Evolutionary conservation across 2,888 invertebrate species (phyloP).

Genomic region (Catocala fraxini): DNA sequence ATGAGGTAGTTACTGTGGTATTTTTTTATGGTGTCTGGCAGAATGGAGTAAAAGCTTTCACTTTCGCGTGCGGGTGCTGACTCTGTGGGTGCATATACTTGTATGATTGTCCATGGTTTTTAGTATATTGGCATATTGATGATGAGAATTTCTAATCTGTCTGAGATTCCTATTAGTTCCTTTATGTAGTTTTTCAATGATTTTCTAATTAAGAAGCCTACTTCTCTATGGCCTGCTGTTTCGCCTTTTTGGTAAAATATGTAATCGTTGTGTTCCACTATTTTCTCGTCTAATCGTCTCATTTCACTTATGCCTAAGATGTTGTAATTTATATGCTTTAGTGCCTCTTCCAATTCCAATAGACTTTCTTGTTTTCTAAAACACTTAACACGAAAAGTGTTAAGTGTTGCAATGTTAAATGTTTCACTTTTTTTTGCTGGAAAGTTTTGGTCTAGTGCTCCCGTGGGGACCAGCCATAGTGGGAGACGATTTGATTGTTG

Average conservation of each 20-base stretch:
- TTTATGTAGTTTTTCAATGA: conserved; percentile 1
- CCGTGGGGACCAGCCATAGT: background rate
- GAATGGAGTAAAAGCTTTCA: background rate
- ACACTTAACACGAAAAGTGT: background rate
- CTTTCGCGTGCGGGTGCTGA: background rate
- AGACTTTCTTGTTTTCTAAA: background rate
- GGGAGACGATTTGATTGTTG: background rate
- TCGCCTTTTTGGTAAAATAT: conserved; percentile 2
- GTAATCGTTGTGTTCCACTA: conserved; percentile 1
- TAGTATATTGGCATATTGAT: conserved; percentile 9
- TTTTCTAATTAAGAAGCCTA: conserved; percentile 2
- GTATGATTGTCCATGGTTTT: conserved; percentile 4
- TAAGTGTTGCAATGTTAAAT: background rate
- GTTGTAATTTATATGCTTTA: background rate
- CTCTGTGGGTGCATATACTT: conserved; percentile 4
- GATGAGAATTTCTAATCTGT: conserved; percentile 1
- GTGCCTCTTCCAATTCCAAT: conserved; percentile 1
- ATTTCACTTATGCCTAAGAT: too few species aligned
- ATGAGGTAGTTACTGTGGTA: background rate
- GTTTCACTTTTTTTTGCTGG: background rate
- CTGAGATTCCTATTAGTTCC: background rate
- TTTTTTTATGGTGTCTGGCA: background rate
- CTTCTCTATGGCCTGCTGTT: conserved; percentile 3
- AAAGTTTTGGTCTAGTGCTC: conserved; percentile 2
- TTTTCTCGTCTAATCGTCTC: background rate